These are phyloP conservation scores for Brachypalpus laphriformis DNA, from an alignment of 2,888 invertebrate species.

Conservation along the genomic window DNA sequence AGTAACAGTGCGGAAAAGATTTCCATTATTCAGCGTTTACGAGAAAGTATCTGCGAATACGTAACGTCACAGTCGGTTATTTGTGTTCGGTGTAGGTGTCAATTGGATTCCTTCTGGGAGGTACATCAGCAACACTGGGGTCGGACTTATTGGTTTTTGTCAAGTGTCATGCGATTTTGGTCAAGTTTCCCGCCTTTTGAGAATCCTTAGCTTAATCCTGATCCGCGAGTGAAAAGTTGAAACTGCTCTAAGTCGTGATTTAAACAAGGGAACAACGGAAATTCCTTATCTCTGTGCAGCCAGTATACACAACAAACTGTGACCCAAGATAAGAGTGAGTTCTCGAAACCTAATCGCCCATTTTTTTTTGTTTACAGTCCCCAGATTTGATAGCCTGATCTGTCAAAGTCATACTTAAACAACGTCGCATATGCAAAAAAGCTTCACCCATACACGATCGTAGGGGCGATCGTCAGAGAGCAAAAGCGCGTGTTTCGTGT, in stretches of 20 bases:
- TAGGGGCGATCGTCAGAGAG: neutral
- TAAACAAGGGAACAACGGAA: neutral
- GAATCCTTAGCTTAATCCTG: slow-evolving; percentile 7
- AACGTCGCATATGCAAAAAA: neutral
- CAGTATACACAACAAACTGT: neutral
- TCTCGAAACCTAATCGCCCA: neutral
- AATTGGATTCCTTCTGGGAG: neutral
- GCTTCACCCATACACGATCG: slow-evolving; percentile 36
- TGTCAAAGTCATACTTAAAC: slow-evolving; percentile 15
- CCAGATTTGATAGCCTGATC: neutral
- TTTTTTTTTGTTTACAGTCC: slow-evolving; percentile 17
- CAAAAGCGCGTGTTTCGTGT: slow-evolving; percentile 9
- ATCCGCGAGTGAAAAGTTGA: neutral
- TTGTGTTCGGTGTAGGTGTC: neutral
- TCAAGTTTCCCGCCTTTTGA: slow-evolving; percentile 44
- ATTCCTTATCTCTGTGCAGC: neutral
- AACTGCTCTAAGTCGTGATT: neutral
- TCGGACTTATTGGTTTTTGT: neutral
- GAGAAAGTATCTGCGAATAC: slow-evolving; percentile 3
- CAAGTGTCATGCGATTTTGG: slow-evolving; percentile 50
- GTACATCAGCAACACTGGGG: slow-evolving; percentile 46
- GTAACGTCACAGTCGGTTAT: neutral
- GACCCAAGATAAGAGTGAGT: neutral
- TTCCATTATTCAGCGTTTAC: neutral
- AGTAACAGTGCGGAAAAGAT: neutral